Evolutionary conservation across 2,888 invertebrate species (phyloP).

Genomic region (Drosophila borealis): DNA sequence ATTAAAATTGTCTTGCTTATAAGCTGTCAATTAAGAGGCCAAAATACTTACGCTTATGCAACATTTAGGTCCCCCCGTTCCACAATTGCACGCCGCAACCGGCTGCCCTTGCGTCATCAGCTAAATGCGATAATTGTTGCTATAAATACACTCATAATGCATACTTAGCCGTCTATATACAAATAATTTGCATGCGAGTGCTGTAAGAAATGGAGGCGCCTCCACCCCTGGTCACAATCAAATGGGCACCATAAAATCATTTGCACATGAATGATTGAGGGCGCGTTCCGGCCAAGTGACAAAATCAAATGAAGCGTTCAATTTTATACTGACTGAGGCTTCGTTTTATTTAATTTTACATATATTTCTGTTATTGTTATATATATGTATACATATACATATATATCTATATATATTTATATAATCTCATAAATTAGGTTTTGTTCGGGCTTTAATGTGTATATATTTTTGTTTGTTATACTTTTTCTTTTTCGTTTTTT

Average conservation of each 20-base stretch:
- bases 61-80: neutral
- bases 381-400: conserved; percentile 14
- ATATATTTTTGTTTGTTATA: conserved; percentile 54
- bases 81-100: conserved; percentile 8
- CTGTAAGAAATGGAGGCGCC: neutral
- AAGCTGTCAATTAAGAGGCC: conserved; percentile 5
- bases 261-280: conserved; percentile 16
- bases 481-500: conserved; percentile 23
- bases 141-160: conserved; percentile 32
- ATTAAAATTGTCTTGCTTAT: neutral
- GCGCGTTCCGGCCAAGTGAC: conserved; percentile 25
- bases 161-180: conserved; percentile 14
- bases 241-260: conserved; percentile 11
- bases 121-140: conserved; percentile 33
- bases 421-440: conserved; percentile 81
- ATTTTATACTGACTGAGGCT: conserved; percentile 86
- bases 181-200: neutral
- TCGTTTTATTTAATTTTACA: conserved; percentile 82
- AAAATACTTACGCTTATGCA: conserved; percentile 16
- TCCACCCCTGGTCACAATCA: neutral
- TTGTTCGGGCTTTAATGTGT: conserved; percentile 42
- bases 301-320: conserved; percentile 46
- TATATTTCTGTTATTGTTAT: conserved; percentile 57
- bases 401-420: conserved; percentile 61
- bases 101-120: conserved; percentile 23